A percentile compares a stretch with the other conserved stretches of the same genome.
These are phyloP conservation scores for Ceyx erithaca DNA, from an alignment of 2,797 vertebrate genomes.

Conservation along the genomic window DNA sequence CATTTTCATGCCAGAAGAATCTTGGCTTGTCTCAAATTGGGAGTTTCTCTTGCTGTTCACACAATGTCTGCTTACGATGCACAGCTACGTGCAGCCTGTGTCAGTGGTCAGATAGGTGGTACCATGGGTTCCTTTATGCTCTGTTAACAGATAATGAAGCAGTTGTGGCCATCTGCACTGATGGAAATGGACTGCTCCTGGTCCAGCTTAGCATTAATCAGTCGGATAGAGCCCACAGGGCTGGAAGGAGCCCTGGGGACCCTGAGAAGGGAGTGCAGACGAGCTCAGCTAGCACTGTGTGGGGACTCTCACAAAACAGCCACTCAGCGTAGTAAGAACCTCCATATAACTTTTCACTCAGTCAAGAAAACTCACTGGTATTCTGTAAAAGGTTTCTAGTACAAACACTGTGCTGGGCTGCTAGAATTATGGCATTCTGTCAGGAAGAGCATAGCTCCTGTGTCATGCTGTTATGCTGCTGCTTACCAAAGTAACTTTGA, in stretches of 20 bases:
- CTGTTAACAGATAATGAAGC: background rate
- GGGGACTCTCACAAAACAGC: background rate
- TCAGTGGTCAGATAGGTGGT: background rate
- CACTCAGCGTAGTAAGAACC: fast-evolving
- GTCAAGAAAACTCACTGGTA: background rate
- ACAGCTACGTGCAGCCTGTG: background rate
- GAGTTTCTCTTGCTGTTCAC: background rate
- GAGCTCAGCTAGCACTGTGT: fast-evolving
- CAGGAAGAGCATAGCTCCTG: background rate
- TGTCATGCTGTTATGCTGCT: background rate
- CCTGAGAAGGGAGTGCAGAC: background rate
- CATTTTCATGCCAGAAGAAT: background rate
- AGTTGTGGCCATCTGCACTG: background rate
- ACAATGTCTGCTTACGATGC: background rate
- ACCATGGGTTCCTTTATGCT: background rate
- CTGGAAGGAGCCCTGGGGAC: background rate
- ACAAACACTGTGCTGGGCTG: fast-evolving
- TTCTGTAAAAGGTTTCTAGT: background rate
- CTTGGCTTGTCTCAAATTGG: background rate
- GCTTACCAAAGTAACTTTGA: background rate
- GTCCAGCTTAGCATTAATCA: background rate
- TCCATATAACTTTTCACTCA: background rate
- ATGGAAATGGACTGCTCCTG: background rate
- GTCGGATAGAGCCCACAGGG: background rate
- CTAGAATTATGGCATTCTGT: background rate